Base-by-base conservation (phyloP, 2,888 invertebrate species). In the Crossocerus cetratus region DNA sequence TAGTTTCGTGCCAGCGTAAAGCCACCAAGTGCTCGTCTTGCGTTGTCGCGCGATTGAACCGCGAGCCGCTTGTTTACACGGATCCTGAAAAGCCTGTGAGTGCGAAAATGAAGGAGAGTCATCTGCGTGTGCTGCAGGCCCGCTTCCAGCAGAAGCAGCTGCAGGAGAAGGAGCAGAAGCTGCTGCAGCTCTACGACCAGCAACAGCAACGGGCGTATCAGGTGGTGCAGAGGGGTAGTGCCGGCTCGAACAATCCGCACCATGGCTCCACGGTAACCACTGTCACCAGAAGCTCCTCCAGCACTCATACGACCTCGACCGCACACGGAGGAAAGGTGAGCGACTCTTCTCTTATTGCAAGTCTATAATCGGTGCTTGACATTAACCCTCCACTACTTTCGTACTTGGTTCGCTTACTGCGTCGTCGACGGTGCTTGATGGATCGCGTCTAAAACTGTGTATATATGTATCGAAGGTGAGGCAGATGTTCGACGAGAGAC, bases 401-500 rank as follows among this genome's bases (percentile, higher is more conserved):
- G 8, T 11, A 49, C 4, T 49, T 49, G 14, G 14, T 49, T 11
- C 49, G 49, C 14, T 14, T 14, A 49, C 14, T 49, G 1, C 16
- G 16, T 14, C 45, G 45, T 14, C 45, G 8, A 11, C 3, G 3
- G 23, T 32, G 2, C 2, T 5, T 11, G 8, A 32, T 32, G 32
- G 32, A 32, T 32, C 32, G 11, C 8, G 32, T 32, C 32, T 8
- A 11, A 32, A 32, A 32, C 0, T 32, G 32, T 32, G 32, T 32
- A 0, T 32, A 11, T 32, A 3, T 32, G 32, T 32, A 11, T 32
- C 11, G 32, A 86, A 94, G 94, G 96, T 96, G 32, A 94, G 96
- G 14, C 96, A 96, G 91, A 95, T 96, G 95, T 96, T 96, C 86
- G 95, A 96, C 86, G 96, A 96, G 88, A 93, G 96, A 23, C 93